phyloP scores from a whole-genome alignment of 2,797 vertebrate species.

The Tympanoctomys barrerae region DNA sequence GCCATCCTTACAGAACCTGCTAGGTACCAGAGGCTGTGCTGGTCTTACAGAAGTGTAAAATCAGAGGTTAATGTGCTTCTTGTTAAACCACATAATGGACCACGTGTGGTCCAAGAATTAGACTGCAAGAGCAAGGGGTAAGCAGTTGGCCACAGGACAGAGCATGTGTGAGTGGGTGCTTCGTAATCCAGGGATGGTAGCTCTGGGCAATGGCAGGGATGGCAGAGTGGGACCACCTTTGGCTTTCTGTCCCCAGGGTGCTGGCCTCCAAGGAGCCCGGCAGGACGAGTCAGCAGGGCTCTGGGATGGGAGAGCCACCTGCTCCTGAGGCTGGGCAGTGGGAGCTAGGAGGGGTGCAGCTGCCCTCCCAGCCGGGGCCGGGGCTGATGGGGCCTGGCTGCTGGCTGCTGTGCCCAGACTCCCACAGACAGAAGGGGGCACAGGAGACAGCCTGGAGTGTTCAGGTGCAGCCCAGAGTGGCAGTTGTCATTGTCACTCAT shows the following conservation, averaged over 20 bases:
- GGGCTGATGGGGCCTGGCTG: not conserved
- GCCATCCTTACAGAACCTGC: not conserved
- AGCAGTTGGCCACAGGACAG: not conserved
- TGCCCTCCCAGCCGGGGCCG: too few relatives aligned
- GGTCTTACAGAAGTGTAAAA: not conserved
- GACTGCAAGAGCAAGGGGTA: not conserved
- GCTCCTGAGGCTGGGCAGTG: not conserved
- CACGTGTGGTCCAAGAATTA: not conserved
- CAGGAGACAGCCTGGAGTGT: too few relatives aligned
- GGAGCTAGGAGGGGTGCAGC: too few relatives aligned
- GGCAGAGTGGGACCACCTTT: not conserved
- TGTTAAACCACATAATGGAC: not conserved
- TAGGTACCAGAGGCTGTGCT: not conserved
- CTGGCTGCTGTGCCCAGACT: not conserved
- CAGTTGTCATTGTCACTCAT: not conserved
- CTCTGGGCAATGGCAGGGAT: not conserved
- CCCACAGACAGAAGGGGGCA: not conserved
- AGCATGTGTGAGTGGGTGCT: rapidly evolving
- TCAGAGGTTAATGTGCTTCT: not conserved
- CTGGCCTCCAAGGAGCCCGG: rapidly evolving
- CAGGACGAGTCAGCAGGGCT: not conserved
- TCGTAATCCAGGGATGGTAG: not conserved
- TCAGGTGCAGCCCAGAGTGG: not conserved
- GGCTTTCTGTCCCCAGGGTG: not conserved
- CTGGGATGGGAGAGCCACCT: too few relatives aligned